phyloP scores from a whole-genome alignment of 2,888 invertebrate species.

The Pollenia amentaria region DNA sequence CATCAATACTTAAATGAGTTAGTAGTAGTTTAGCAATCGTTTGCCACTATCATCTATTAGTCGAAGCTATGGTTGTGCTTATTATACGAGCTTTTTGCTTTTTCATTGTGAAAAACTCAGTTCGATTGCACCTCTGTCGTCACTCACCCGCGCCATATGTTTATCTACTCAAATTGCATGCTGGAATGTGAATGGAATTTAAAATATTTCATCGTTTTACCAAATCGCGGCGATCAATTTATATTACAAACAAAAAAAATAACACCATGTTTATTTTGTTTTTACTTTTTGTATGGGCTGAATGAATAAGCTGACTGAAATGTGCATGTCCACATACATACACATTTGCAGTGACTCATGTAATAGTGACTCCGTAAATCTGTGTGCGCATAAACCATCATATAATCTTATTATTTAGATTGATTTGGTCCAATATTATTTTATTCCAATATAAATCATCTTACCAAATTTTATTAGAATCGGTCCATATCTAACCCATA shows the following conservation, averaged over 20 bases:
- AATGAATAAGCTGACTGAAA: slow-evolving; percentile 29
- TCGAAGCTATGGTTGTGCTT: slow-evolving; percentile 33
- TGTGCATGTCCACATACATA: slow-evolving; percentile 42
- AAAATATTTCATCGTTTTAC: slow-evolving; percentile 81
- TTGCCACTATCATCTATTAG: slow-evolving; percentile 26
- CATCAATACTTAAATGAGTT: slow-evolving; percentile 20
- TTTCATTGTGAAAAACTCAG: slow-evolving; percentile 62
- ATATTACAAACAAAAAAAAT: slow-evolving; percentile 65
- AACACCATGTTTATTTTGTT: slow-evolving; percentile 51
- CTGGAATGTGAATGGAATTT: slow-evolving; percentile 84
- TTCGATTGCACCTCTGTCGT: slow-evolving; percentile 59
- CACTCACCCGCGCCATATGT: slow-evolving; percentile 61
- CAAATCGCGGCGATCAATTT: slow-evolving; percentile 69
- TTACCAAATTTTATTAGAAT: too few species aligned
- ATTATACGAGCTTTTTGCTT: slow-evolving; percentile 12
- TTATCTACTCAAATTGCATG: slow-evolving; percentile 82
- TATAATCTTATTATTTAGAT: too few species aligned
- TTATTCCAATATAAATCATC: too few species aligned
- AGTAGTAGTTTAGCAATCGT: slow-evolving; percentile 58
- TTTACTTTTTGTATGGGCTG: slow-evolving; percentile 18
- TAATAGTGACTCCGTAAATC: too few species aligned
- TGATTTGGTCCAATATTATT: too few species aligned
- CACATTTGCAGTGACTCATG: slow-evolving; percentile 59
- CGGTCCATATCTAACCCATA: too few species aligned
- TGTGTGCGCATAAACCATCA: too few species aligned